Base-by-base conservation (phyloP, 1,140 invertebrate species). In the Trinorchestia longiramus region DNA sequence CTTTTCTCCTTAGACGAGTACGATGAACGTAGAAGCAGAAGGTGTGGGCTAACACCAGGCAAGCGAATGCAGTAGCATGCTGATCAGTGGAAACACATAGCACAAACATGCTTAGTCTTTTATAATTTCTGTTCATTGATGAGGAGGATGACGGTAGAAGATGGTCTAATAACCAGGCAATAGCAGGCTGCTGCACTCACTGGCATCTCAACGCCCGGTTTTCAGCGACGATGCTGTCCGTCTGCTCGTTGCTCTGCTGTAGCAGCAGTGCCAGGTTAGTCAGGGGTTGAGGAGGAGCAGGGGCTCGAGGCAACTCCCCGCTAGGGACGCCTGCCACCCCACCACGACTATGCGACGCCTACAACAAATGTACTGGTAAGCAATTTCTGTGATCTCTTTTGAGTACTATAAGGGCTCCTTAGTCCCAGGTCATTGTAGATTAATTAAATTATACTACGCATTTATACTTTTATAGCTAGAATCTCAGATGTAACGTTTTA, bases 141-240 rank as follows among this genome's bases (percentile, higher is more conserved):
- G 15, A 11, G 28, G 62, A 11, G 15, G 15, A 77, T 3, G 1
- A 77, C 62, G 62, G 3, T 28, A 36, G 62, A 28, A 19, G 1
- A 3, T 19, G 62, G 11, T 28, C 3, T 36, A 11, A 77, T 77
- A 3, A 3, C 62, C 62, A 77, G 36, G 47, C 6, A 53, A 53
- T 53, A 45, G 28, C 4, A n/a, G 57, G 90, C 19, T 41, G 43
- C 43, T 19, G 8, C 87, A 95, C 96, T 96, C 45, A 96, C 96
- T 96, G 96, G 57, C 96, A 96, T 42, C 96, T 90, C 53, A 96
- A 91, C 87, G 96, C 95, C 42, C 96, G 95, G 88, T 96, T 96
- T 53, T 96, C 96, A 15, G 96, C 95, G 47, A 96, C 96, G 40
- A 96, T 96, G 90, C 95, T 96, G 96, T 96, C 95, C 28, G 95